These are phyloP conservation scores for human (Homo sapiens) DNA, from an alignment of 2,113 vertebrate species.

Conservation along the genomic window GRCh38 chr2:21687501-21688000, in stretches of 20 bases:
- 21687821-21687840: background rate
- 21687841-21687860: fast-evolving
- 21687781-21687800: background rate
- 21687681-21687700: background rate
- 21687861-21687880: background rate
- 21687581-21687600: background rate
- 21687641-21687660: background rate
- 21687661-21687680: background rate
- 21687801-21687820: background rate
- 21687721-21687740: background rate
- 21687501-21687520: background rate
- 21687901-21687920: background rate
- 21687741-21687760: background rate
- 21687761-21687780: background rate
- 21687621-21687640: background rate
- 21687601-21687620: background rate
- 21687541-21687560: background rate
- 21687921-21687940: background rate
- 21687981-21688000: background rate
- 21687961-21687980: background rate
- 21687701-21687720: background rate
- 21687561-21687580: background rate
- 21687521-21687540: background rate
- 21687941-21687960: background rate
- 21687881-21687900: no score